Percentiles rank a stretch among this genome's conserved stretches.
phyloP scores from a whole-genome alignment of 1,140 invertebrate species.

The Dysdera silvatica region DNA sequence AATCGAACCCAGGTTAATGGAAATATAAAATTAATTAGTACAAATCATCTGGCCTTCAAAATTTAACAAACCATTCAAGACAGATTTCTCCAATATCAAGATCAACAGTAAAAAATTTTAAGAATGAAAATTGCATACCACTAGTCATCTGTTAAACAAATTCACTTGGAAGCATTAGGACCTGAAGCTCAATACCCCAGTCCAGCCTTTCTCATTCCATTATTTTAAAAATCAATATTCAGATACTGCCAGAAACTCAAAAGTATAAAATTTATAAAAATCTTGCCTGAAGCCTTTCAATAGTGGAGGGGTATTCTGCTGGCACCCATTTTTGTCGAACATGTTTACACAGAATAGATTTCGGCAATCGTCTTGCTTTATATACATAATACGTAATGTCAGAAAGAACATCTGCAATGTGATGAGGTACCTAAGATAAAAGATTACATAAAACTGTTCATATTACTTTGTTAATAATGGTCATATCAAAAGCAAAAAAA shows the following conservation, averaged over 20 bases:
- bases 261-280: background rate
- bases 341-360: slow-evolving; percentile 73
- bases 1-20: too few relatives aligned
- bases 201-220: too few relatives aligned
- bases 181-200: too few relatives aligned
- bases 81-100: too few relatives aligned
- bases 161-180: too few relatives aligned
- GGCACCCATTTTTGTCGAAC: slow-evolving; percentile 89
- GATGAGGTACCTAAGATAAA: slow-evolving; percentile 63
- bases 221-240: background rate
- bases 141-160: too few relatives aligned
- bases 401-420: slow-evolving; percentile 89
- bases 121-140: too few relatives aligned
- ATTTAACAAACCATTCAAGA: too few relatives aligned
- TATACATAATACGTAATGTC: slow-evolving; percentile 98
- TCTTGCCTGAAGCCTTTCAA: slow-evolving; percentile 66
- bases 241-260: background rate
- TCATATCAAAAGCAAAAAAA: background rate
- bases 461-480: background rate
- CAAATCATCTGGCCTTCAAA: too few relatives aligned
- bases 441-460: background rate
- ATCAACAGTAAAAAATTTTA: too few relatives aligned
- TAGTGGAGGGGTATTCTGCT: slow-evolving; percentile 87
- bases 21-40: too few relatives aligned
- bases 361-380: slow-evolving; percentile 73